phyloP scores from a whole-genome alignment of 1,140 invertebrate species.

The Danaus melanippus region DNA sequence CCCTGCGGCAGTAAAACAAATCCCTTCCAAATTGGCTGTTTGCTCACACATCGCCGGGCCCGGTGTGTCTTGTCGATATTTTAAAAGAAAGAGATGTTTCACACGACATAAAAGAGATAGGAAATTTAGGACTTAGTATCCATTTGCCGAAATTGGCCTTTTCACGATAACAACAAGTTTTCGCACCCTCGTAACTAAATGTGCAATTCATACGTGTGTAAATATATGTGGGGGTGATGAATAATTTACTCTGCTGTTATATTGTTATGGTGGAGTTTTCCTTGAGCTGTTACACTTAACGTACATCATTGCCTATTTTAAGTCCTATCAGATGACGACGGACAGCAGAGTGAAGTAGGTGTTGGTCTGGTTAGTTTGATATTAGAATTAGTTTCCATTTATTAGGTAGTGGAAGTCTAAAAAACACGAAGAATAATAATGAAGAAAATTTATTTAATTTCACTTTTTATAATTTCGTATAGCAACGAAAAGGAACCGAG shows the following conservation, averaged over 20 bases:
- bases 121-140: conserved; percentile 68
- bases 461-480: too few relatives aligned
- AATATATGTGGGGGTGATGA: conserved; percentile 19
- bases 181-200: conserved; percentile 67
- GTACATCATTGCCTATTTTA: conserved; percentile 51
- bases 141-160: conserved; percentile 69
- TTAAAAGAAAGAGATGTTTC: conserved; percentile 53
- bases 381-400: neutral
- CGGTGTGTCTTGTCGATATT: conserved; percentile 58
- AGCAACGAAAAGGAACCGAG: too few relatives aligned
- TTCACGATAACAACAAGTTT: conserved; percentile 69
- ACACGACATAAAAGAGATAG: conserved; percentile 61
- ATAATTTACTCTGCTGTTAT: conserved; percentile 20
- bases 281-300: conserved; percentile 22
- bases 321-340: conserved; percentile 48
- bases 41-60: conserved; percentile 32
- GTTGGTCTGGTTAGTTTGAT: conserved; percentile 16
- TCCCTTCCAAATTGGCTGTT: conserved; percentile 62
- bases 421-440: too few relatives aligned
- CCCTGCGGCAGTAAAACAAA: conserved; percentile 53
- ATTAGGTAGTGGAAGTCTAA: too few relatives aligned
- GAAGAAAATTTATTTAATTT: too few relatives aligned
- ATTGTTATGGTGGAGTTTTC: conserved; percentile 15
- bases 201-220: conserved; percentile 64
- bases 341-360: conserved; percentile 22